Conservation (phyloP, 2,113 vertebrate species). For the Aythya baeri region DNA sequence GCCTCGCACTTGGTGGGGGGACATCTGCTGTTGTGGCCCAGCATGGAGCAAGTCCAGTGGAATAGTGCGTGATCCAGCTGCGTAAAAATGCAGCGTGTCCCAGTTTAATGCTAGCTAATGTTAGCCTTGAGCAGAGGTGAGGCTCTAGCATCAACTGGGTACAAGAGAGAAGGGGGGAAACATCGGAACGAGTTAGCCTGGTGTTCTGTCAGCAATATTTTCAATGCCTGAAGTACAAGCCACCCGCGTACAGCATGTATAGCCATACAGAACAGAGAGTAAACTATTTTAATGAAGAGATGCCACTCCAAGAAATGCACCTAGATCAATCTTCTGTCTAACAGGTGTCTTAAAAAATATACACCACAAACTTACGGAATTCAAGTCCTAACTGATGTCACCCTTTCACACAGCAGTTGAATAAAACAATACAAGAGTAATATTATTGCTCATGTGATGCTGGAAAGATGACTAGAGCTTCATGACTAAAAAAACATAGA, state of each 20-base stretch:
- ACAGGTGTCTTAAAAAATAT: neutral
- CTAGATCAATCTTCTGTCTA: neutral
- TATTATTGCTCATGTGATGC: neutral
- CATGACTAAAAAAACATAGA: neutral
- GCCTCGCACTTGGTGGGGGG: neutral
- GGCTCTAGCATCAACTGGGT: neutral
- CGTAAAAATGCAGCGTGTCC: neutral
- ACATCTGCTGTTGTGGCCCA: neutral
- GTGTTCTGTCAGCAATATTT: neutral
- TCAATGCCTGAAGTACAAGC: neutral
- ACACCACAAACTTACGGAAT: neutral
- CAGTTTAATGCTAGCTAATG: neutral
- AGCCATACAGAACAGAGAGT: neutral
- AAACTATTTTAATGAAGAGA: neutral
- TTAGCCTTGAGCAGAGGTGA: neutral
- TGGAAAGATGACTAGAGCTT: neutral
- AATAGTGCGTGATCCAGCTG: neutral
- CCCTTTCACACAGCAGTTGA: neutral
- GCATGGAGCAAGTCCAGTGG: fast-evolving
- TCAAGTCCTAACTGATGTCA: neutral
- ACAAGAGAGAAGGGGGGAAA: neutral
- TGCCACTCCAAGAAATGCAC: neutral
- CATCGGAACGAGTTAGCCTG: neutral
- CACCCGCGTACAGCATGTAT: neutral
- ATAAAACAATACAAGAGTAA: neutral